These are phyloP conservation scores for Callosobruchus maculatus DNA, from an alignment of 2,888 invertebrate species.

Conservation along the genomic window DNA sequence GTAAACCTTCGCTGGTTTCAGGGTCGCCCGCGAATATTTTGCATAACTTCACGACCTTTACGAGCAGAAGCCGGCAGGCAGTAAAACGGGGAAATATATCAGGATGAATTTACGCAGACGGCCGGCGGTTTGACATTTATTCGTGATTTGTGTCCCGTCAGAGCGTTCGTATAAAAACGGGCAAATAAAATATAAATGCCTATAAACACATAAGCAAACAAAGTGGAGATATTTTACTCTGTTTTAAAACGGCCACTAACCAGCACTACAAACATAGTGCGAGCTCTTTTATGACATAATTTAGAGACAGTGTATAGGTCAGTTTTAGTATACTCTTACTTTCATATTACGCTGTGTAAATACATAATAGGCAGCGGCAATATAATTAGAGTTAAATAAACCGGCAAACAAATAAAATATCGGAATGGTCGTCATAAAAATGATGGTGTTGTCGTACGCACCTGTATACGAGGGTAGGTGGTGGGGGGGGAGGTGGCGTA, in stretches of 20 bases:
- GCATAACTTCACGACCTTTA: neutral
- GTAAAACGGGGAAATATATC: neutral
- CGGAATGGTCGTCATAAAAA: neutral
- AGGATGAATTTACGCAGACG: neutral
- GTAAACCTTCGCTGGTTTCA: neutral
- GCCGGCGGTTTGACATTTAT: neutral
- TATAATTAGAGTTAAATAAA: neutral
- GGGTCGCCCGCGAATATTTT: neutral
- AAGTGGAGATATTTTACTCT: slow-evolving; percentile 35
- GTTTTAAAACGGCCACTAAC: slow-evolving; percentile 43
- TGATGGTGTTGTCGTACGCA: neutral
- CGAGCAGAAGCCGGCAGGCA: neutral
- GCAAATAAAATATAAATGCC: slow-evolving; percentile 5
- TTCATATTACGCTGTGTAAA: slow-evolving; percentile 39
- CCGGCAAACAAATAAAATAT: neutral
- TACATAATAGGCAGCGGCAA: slow-evolving; percentile 34
- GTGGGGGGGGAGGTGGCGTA: neutral
- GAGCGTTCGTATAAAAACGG: neutral
- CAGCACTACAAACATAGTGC: slow-evolving; percentile 40
- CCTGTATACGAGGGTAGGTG: neutral
- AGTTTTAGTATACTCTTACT: slow-evolving; percentile 41
- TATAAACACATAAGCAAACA: slow-evolving; percentile 36
- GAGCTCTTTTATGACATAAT: slow-evolving; percentile 37
- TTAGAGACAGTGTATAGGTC: slow-evolving; percentile 37
- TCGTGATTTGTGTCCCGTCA: neutral